A percentile compares a stretch with the other conserved stretches of the same genome.
phyloP scores from a whole-genome alignment of 2,797 vertebrate species.

The Paedocypris micromegethes region DNA sequence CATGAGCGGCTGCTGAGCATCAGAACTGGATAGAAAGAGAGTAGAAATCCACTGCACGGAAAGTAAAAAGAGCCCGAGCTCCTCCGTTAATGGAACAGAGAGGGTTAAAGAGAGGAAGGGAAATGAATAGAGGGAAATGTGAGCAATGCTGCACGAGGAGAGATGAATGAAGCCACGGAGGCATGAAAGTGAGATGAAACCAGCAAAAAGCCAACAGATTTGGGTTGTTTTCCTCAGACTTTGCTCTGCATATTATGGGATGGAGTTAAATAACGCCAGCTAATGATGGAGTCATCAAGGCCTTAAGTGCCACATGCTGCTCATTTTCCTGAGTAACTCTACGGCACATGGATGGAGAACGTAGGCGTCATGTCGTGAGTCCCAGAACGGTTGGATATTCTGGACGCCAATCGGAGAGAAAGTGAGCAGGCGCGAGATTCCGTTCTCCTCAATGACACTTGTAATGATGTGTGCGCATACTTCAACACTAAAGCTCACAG shows the following conservation, averaged over 20 bases:
- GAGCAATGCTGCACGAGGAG: background rate
- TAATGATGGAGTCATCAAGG: conserved; percentile 40
- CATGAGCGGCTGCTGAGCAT: conserved; percentile 57
- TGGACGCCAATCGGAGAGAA: conserved; percentile 5
- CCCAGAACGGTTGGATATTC: conserved; percentile 32
- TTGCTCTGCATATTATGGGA: conserved; percentile 30
- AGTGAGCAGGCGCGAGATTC: conserved; percentile 9
- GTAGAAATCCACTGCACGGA: conserved; percentile 17
- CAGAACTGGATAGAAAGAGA: conserved; percentile 49
- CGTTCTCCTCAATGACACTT: too few species aligned
- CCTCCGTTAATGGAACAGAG: background rate
- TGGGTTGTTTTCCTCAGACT: conserved; percentile 33
- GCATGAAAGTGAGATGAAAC: background rate
- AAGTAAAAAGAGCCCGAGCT: background rate
- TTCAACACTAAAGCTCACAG: too few species aligned
- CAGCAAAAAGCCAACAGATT: conserved; percentile 27
- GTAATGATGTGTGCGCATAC: too few species aligned
- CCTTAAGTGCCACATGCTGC: conserved; percentile 31
- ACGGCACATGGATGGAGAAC: conserved; percentile 14
- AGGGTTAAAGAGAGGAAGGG: conserved; percentile 8
- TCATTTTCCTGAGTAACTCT: conserved; percentile 27
- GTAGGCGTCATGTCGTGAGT: conserved; percentile 32
- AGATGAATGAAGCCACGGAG: conserved; percentile 1
- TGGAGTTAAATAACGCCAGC: conserved; percentile 34
- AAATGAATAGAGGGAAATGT: background rate